Evolutionary conservation across 1,140 invertebrate genomes (phyloP), one percentile per base, ranked within the genome.

Genomic region (Scaptomyza montana): DNA sequence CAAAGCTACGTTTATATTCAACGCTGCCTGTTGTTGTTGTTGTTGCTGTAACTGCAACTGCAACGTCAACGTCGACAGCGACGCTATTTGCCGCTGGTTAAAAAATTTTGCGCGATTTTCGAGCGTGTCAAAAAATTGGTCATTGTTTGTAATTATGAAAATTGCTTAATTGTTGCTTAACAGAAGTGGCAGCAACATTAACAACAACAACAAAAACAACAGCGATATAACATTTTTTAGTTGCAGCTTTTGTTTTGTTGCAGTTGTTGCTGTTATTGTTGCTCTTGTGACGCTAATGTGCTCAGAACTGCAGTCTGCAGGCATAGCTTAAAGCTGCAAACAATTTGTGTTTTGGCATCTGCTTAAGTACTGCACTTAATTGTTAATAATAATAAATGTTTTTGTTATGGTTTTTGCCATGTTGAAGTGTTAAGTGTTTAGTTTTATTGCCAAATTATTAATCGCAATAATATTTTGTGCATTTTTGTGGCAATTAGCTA

Each of bases 81-180:
- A 36, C 60, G 69, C 70, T 61, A 78, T 68, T 80, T 79, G 78
- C 82, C 82, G 78, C 78, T 87, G 82, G 82, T 86, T 81, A 81
- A 87, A 80, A 86, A 87, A 82, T 76, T 78, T 87, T 82, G 78
- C 71, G 81, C 78, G 81, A 79, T 79, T 86, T 87, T 78, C 84
- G 81, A 89, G 84, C 84, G 84, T 89, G 84, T 89, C 84, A 89
- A 89, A 89, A 84, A 89, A 89, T 89, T 89, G 84, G 79, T 89
- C 84, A 89, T 89, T 89, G 84, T 89, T 89, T 76, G 85, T 89
- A 89, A 89, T 89, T 89, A 89, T 89, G 79, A 89, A 89, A 89
- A 89, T 89, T 89, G 84, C 84, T 89, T 89, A 89, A 89, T 89
- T 89, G 85, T 84, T 89, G 79, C 85, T 78, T 78, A 87, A 87